A percentile compares a stretch with the other conserved stretches of the same genome.
Conservation (phyloP, 2,888 invertebrate species). For the Cephus spinipes region DNA sequence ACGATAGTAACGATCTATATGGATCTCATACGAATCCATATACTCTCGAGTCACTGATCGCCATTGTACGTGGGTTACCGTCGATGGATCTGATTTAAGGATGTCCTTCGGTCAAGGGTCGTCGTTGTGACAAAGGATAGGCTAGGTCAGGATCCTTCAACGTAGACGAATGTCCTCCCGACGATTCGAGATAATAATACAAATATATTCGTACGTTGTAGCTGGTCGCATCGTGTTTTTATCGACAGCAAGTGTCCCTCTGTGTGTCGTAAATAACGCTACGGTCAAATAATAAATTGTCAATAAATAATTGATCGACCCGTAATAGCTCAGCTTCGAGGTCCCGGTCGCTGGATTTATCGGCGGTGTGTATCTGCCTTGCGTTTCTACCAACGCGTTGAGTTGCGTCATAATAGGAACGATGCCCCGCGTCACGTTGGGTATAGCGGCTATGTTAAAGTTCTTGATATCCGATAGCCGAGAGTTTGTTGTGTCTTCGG, state of each 20-base stretch:
- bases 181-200: neutral
- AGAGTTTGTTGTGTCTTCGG: neutral
- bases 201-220: neutral
- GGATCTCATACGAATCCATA: neutral
- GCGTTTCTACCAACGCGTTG: neutral
- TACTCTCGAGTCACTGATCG: neutral
- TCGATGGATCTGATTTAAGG: neutral
- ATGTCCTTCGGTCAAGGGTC: neutral
- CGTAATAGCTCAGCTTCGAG: neutral
- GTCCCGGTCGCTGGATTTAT: neutral
- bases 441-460: neutral
- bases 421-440: neutral
- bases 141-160: neutral
- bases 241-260: slow-evolving; percentile 11
- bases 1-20: neutral
- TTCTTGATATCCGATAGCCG: neutral
- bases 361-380: neutral
- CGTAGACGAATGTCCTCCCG: neutral
- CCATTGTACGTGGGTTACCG: neutral
- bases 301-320: slow-evolving; percentile 49
- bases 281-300: slow-evolving; percentile 41
- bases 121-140: neutral
- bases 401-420: neutral
- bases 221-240: neutral
- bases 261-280: slow-evolving; percentile 37